Percentiles rank a stretch among this genome's conserved stretches.
Conservation (phyloP, 2,113 vertebrate genomes). For the Cynocephalus volans region DNA sequence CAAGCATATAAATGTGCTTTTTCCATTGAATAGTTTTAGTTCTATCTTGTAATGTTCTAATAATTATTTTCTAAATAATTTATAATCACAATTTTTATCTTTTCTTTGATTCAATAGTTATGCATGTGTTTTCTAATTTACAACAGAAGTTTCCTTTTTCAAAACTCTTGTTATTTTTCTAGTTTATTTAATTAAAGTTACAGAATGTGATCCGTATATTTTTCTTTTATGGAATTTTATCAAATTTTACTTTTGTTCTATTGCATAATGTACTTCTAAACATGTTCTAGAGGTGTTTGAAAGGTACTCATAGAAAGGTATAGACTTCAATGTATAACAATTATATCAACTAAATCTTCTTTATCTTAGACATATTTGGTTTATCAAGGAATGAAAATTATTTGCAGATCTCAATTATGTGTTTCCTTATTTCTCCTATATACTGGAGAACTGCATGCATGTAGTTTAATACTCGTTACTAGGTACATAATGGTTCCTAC, state of each 20-base stretch:
- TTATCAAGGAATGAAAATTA: constrained; percentile 44
- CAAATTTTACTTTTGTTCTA: constrained; percentile 37
- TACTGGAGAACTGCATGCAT: not conserved
- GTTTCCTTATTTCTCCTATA: not conserved
- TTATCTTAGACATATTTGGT: constrained; percentile 12
- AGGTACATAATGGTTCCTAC: not conserved
- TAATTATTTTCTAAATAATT: constrained; percentile 32
- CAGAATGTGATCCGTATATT: not conserved
- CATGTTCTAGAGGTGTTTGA: constrained; percentile 53
- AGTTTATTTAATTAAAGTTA: constrained; percentile 14
- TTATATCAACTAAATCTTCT: not conserved
- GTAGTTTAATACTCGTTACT: not conserved
- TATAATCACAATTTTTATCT: not conserved
- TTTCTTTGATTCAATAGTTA: constrained; percentile 38
- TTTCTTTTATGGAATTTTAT: constrained; percentile 6
- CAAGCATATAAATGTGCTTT: not conserved
- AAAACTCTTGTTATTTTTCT: not conserved
- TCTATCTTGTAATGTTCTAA: not conserved
- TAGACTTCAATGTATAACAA: constrained; percentile 38
- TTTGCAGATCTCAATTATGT: not conserved
- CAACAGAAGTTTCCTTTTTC: not conserved
- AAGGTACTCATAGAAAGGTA: not conserved
- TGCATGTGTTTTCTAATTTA: constrained; percentile 30
- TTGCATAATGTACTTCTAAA: constrained; percentile 45
- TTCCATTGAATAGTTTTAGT: not conserved